Conservation (phyloP, 2,888 invertebrate species). For the Caenorhabditis imperialis region DNA sequence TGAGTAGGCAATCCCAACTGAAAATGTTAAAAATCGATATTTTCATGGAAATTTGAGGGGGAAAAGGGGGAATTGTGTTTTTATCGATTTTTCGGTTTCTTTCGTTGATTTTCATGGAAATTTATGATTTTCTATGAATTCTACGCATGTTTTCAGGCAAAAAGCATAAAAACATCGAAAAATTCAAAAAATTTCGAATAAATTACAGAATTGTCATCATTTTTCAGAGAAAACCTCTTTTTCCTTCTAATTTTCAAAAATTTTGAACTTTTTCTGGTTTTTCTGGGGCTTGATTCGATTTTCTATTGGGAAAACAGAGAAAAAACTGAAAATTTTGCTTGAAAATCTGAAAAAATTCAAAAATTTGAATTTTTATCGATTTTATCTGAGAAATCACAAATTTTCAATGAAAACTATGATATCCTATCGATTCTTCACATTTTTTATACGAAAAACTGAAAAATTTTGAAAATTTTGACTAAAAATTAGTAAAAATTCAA, state of each 20-base stretch:
- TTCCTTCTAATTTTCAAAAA: too few relatives aligned
- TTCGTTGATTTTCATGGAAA: neutral
- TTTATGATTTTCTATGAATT: neutral
- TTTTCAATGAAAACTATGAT: neutral
- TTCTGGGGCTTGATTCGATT: too few relatives aligned
- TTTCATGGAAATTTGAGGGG: neutral
- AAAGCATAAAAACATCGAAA: neutral
- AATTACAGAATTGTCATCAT: conserved; percentile 30
- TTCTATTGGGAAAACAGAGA: too few relatives aligned
- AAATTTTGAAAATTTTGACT: too few relatives aligned
- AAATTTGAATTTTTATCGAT: neutral
- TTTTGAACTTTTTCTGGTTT: too few relatives aligned
- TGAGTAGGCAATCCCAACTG: conserved; percentile 29
- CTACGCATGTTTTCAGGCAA: neutral
- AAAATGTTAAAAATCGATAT: neutral
- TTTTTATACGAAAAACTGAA: too few relatives aligned
- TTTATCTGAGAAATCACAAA: neutral
- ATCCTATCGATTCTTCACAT: neutral
- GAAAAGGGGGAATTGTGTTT: too few relatives aligned
- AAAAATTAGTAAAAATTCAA: too few relatives aligned
- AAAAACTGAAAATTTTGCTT: too few relatives aligned
- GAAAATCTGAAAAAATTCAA: too few relatives aligned
- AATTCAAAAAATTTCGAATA: neutral
- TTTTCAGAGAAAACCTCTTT: too few relatives aligned
- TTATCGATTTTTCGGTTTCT: too few relatives aligned